Conservation (phyloP, 2,888 invertebrate genomes). For the Hydropsyche betteni region DNA sequence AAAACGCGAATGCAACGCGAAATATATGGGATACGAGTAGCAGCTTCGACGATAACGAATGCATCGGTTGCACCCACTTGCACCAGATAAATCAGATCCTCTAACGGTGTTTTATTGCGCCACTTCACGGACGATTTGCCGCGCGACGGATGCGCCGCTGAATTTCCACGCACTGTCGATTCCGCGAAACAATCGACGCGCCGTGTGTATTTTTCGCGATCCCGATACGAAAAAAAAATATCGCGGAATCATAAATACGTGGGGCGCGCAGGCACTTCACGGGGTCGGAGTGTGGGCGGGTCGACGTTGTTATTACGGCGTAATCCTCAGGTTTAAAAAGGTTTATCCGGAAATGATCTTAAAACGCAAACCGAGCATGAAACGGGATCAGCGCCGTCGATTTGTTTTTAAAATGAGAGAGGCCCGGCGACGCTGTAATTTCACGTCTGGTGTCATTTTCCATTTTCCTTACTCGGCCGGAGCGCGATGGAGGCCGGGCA, state of each 20-base stretch:
- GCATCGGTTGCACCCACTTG: slow-evolving; percentile 10
- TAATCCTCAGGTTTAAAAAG: slow-evolving; percentile 24
- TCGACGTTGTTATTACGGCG: slow-evolving; percentile 10
- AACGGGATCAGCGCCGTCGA: slow-evolving; percentile 27
- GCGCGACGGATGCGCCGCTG: no score
- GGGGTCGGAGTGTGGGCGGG: background rate
- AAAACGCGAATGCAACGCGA: slow-evolving; percentile 29
- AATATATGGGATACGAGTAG: slow-evolving; percentile 29
- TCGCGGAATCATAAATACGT: no score
- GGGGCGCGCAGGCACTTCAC: no score
- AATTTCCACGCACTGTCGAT: no score
- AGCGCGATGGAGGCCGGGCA: background rate
- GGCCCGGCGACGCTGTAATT: slow-evolving; percentile 22
- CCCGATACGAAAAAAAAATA: no score
- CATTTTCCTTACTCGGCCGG: slow-evolving; percentile 25
- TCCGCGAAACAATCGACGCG: no score
- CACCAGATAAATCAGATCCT: slow-evolving; percentile 2
- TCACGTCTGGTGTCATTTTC: slow-evolving; percentile 39
- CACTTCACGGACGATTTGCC: background rate
- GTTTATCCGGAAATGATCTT: slow-evolving; percentile 25
- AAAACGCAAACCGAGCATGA: slow-evolving; percentile 24
- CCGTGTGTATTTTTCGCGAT: no score
- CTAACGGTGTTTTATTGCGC: background rate
- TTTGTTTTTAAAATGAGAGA: slow-evolving; percentile 30
- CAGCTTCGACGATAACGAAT: slow-evolving; percentile 1